A percentile compares a stretch with the other conserved stretches of the same genome.
Evolutionary conservation across 2,113 vertebrate species (phyloP).

Genomic region (Dryoscopus gambensis): DNA sequence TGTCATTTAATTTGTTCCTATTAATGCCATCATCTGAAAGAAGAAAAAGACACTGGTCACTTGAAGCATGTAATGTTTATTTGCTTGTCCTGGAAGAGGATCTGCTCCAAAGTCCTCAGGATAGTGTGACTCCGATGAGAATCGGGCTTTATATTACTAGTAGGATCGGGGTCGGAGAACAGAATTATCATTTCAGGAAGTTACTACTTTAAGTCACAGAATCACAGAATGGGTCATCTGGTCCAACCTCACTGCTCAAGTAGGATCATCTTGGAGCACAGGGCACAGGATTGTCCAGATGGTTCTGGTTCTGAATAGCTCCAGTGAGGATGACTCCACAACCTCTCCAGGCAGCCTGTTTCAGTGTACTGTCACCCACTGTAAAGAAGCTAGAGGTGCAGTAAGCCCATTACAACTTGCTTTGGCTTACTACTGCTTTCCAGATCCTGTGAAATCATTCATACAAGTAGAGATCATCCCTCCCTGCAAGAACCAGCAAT

Average conservation of each 20-base stretch:
- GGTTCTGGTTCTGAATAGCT: background rate
- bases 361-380: background rate
- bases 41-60: background rate
- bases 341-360: background rate
- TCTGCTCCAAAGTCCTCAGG: background rate
- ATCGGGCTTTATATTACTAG: background rate
- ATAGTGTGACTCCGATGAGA: background rate
- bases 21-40: background rate
- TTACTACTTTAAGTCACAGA: background rate
- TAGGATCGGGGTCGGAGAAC: fast-evolving
- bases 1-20: background rate
- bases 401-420: background rate
- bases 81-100: background rate
- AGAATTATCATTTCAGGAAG: background rate
- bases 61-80: background rate
- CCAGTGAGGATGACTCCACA: background rate
- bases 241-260: background rate
- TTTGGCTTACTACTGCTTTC: background rate
- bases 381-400: no score
- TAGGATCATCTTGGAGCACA: background rate
- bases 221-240: background rate
- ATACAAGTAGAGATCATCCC: background rate
- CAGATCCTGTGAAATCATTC: background rate
- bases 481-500: fast-evolving
- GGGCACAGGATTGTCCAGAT: background rate